Conservation (phyloP, 2,113 vertebrate genomes). For the Ageneiosus marmoratus region DNA sequence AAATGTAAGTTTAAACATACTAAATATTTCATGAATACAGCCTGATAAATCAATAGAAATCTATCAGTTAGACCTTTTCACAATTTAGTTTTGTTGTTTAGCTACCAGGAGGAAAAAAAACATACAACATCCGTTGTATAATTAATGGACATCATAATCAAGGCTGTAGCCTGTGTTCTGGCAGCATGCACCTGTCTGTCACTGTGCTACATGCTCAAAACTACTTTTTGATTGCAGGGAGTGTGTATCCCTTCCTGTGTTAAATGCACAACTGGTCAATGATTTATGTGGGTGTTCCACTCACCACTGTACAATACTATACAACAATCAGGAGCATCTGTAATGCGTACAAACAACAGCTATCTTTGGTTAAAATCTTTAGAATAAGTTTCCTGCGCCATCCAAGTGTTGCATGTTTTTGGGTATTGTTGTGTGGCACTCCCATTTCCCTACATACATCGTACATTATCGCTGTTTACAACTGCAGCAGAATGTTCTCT, state of each 20-base stretch:
- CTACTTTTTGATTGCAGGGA: neutral
- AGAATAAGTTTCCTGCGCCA: neutral
- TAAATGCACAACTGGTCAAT: neutral
- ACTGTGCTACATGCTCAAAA: neutral
- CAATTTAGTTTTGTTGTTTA: neutral
- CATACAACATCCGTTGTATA: too few relatives aligned
- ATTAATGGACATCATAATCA: neutral
- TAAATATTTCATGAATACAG: neutral
- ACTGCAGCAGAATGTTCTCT: constrained; percentile 29
- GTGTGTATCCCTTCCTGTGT: neutral
- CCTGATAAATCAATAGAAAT: neutral
- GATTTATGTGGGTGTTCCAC: neutral
- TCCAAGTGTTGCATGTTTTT: neutral
- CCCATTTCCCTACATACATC: constrained; percentile 19
- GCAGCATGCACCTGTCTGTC: neutral
- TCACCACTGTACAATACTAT: neutral
- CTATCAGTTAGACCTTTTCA: neutral
- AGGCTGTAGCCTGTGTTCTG: neutral
- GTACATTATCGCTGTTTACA: constrained; percentile 33
- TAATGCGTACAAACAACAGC: neutral
- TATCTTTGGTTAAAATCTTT: neutral
- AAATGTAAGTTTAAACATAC: too few relatives aligned
- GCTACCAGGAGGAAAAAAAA: neutral
- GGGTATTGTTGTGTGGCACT: neutral
- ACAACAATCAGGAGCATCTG: neutral